These are phyloP conservation scores for Metridium senile DNA, from an alignment of 92 coral and sea anemone genomes.

Conservation along the genomic window DNA sequence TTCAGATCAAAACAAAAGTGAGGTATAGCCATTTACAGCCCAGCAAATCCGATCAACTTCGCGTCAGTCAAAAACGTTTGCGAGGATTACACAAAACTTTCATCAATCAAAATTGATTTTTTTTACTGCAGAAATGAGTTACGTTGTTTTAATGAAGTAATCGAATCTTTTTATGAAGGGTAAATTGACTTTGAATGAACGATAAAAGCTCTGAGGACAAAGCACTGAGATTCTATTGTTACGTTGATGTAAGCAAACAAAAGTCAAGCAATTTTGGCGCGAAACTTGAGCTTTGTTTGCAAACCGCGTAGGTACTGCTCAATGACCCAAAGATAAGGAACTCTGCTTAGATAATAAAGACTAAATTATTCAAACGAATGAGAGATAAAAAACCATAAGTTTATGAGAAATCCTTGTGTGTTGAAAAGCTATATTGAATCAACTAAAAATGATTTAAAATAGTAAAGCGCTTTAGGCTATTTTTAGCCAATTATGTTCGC, in stretches of 20 bases:
- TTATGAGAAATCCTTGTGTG: not conserved
- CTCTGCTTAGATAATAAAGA: not conserved
- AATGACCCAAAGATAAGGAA: not conserved
- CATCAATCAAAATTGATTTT: no score
- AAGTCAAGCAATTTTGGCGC: conserved; percentile 4
- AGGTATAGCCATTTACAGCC: not conserved
- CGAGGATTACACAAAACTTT: no score
- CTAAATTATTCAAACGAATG: not conserved
- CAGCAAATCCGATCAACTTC: no score
- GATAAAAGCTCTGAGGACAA: not conserved
- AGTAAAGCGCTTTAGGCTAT: no score
- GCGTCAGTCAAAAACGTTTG: no score
- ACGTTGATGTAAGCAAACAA: not conserved
- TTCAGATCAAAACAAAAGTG: not conserved
- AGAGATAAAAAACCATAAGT: no score
- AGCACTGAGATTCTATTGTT: not conserved
- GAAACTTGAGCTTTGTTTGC: conserved; percentile 22
- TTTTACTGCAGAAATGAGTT: no score
- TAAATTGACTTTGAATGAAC: no score
- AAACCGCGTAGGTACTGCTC: not conserved
- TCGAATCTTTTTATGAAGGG: no score
- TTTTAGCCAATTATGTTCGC: no score
- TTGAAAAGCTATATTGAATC: not conserved
- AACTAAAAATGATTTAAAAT: no score
- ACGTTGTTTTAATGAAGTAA: no score